phyloP scores from a whole-genome alignment of 2,797 vertebrate genomes.

The Mormyrops boulengeri region DNA sequence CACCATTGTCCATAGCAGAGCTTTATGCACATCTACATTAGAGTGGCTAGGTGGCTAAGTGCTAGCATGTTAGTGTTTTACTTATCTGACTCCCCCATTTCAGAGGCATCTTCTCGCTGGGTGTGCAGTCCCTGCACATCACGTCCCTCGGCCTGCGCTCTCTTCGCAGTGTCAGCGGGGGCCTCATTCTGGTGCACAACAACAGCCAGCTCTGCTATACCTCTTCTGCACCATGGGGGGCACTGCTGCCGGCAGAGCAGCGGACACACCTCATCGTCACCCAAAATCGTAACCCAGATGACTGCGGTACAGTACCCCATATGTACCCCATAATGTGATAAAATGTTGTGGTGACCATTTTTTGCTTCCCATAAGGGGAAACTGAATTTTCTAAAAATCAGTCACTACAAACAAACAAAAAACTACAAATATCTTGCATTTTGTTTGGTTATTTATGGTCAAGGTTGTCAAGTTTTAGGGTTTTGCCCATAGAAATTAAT shows the following conservation, averaged over 20 bases:
- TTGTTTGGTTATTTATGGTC: not conserved
- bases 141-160: conserved; percentile 79
- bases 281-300: conserved; percentile 61
- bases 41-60: not conserved
- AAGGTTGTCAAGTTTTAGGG: not conserved
- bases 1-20: not conserved
- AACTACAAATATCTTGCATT: not conserved
- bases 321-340: not conserved
- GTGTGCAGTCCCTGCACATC: conserved; percentile 74
- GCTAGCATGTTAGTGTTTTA: not conserved
- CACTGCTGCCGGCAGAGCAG: conserved; percentile 70
- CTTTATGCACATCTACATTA: not conserved
- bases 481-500: not conserved
- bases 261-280: conserved; percentile 66
- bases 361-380: not conserved
- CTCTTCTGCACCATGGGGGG: conserved; percentile 71
- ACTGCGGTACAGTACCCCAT: conserved; percentile 66
- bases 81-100: not conserved
- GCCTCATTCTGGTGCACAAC: conserved; percentile 79
- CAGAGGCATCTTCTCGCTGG: conserved; percentile 87
- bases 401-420: not conserved
- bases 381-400: not conserved
- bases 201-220: conserved; percentile 82
- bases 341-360: not conserved
- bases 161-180: conserved; percentile 78